These are phyloP conservation scores for Cydia pomonella DNA, from an alignment of 1,140 invertebrate species.

Conservation along the genomic window DNA sequence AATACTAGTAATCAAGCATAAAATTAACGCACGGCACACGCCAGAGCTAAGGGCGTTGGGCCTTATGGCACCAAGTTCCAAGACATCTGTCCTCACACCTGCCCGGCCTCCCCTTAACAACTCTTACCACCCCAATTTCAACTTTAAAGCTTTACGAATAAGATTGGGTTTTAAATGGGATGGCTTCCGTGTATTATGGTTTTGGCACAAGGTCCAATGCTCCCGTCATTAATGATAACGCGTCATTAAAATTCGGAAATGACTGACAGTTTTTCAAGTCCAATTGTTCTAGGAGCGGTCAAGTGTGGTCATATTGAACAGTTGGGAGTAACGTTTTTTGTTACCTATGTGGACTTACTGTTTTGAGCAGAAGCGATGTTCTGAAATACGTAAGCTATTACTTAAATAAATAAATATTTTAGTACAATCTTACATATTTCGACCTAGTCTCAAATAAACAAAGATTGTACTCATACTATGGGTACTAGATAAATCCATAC, in stretches of 20 bases:
- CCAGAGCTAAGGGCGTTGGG: slow-evolving; percentile 71
- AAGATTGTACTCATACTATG: too few relatives aligned
- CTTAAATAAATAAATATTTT: too few relatives aligned
- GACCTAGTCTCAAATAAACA: too few relatives aligned
- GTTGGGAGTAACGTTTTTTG: neutral
- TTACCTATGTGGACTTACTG: too few relatives aligned
- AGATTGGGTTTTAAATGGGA: neutral
- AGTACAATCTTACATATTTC: too few relatives aligned
- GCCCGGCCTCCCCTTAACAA: slow-evolving; percentile 58
- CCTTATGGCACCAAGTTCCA: slow-evolving; percentile 78
- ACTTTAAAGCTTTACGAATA: neutral
- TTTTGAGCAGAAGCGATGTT: too few relatives aligned
- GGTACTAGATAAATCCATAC: too few relatives aligned
- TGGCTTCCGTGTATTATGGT: slow-evolving; percentile 37
- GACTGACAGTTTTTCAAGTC: slow-evolving; percentile 74
- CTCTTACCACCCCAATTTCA: neutral
- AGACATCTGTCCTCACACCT: slow-evolving; percentile 79
- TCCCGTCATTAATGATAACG: slow-evolving; percentile 41
- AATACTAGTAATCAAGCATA: slow-evolving; percentile 74
- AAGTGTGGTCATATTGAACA: slow-evolving; percentile 45
- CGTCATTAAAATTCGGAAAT: slow-evolving; percentile 77
- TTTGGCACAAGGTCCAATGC: slow-evolving; percentile 74
- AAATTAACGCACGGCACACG: slow-evolving; percentile 80
- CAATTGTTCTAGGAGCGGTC: slow-evolving; percentile 67
- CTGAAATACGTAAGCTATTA: too few relatives aligned